phyloP scores from a whole-genome alignment of 2,113 vertebrate species.

The Phylloscopus trochilus region DNA sequence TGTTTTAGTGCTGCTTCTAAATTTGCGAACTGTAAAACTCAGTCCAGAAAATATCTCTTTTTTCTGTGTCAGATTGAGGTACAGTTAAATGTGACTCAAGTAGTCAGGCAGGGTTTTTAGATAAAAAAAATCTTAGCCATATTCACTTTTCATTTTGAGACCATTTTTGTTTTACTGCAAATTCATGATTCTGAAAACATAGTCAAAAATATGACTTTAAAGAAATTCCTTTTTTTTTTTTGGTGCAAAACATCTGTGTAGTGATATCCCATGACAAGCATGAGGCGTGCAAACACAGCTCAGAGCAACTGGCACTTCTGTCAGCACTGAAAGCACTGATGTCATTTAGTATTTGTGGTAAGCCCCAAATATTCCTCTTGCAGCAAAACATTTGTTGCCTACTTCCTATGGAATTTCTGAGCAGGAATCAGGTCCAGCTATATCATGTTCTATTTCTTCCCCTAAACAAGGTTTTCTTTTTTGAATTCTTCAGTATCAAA shows the following conservation, averaged over 20 bases:
- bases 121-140: background rate
- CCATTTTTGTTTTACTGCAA: background rate
- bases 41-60: background rate
- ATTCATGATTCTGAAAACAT: background rate
- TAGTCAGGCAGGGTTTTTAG: background rate
- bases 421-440: background rate
- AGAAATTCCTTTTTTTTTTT: background rate
- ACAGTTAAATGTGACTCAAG: background rate
- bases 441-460: background rate
- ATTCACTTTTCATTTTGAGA: background rate
- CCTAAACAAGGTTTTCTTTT: background rate
- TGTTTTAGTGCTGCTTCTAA: background rate
- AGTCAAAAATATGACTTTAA: background rate
- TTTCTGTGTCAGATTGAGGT: background rate
- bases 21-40: background rate
- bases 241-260: background rate
- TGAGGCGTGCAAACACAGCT: background rate
- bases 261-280: background rate
- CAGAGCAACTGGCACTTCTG: constrained; percentile 30
- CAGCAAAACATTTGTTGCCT: constrained; percentile 30
- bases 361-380: constrained; percentile 10
- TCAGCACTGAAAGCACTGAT: constrained; percentile 6
- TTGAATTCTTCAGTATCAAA: background rate
- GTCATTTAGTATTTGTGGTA: constrained; percentile 38
- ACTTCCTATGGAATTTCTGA: constrained; percentile 24